Base-by-base conservation (phyloP, 1,140 invertebrate species). In the Dinoponera quadriceps region DNA sequence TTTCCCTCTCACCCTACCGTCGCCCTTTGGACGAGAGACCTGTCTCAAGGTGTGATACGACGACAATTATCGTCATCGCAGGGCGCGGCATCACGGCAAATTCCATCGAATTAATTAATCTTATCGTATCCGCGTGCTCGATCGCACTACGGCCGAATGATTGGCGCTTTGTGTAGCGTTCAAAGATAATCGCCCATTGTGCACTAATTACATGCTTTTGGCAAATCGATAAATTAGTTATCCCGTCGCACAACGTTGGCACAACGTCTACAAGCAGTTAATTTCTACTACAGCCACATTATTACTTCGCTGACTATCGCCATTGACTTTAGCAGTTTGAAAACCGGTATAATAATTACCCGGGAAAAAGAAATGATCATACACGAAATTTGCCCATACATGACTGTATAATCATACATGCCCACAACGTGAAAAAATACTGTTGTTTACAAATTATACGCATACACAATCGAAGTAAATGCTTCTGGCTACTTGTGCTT, bases 191-290 rank as follows among this genome's bases (percentile, higher is more conserved):
- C 72, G 44, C 38, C 38, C 72, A 38, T 59, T 75, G 72, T 54
- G 49, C 55, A 38, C 44, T 63, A 75, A 75, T 75, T 75, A 75
- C 72, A 75, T 63, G 72, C 72, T 75, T 63, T 75, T 75, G 59
- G 57, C 72, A 75, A n/a, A 75, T 75, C 72, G 63, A 75, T 75
- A 75, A 60, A 75, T 75, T 75, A 75, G 69, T 72, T 72, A 57
- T 72, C n/a, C 20, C 57, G 38, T 75, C 72, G 51, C 38, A 9
- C 63, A 63, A 18, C 9, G 38, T 29, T 62, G 59, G 38, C 48
- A 14, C 48, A 63, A n/a, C n/a, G 63, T 63, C 72, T 75, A 25
- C 27, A 75, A 75, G 57, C 72, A 75, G 72, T 62, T 75, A 63
- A 75, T 75, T 63, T 75, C 44, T 59, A 3, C 25, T 49, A 74